Conservation (phyloP, 2,888 invertebrate genomes). For the Tetragonisca angustula region DNA sequence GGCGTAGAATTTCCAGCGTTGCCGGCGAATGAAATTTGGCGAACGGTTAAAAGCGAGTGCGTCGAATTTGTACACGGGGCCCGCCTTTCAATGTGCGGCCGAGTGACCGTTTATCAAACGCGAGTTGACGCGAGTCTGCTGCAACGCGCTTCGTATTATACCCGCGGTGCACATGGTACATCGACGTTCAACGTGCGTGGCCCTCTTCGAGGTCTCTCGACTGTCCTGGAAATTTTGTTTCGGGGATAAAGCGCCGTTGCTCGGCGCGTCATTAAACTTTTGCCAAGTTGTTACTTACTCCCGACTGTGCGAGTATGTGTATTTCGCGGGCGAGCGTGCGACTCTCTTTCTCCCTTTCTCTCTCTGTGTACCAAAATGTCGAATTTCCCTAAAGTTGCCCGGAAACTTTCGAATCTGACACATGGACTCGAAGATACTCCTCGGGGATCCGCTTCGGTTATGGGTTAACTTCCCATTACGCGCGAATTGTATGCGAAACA, state of each 20-base stretch:
- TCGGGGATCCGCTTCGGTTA: slow-evolving; percentile 13
- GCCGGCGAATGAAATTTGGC: background rate
- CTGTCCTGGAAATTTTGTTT: slow-evolving; percentile 38
- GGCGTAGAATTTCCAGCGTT: background rate
- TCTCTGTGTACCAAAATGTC: slow-evolving; percentile 34
- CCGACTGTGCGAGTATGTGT: background rate
- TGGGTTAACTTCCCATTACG: slow-evolving; percentile 48
- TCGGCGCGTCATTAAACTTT: slow-evolving; percentile 64
- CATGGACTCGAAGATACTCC: slow-evolving; percentile 47
- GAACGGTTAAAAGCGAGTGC: slow-evolving; percentile 1
- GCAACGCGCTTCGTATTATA: background rate
- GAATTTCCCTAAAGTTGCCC: slow-evolving; percentile 53
- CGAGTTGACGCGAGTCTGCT: background rate
- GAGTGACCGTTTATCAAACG: slow-evolving; percentile 6
- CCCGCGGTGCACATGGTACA: background rate
- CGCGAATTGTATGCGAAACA: slow-evolving; percentile 38
- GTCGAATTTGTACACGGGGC: background rate
- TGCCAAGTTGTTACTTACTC: slow-evolving; percentile 47
- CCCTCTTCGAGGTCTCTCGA: slow-evolving; percentile 8
- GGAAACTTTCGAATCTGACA: slow-evolving; percentile 62
- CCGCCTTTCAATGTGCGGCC: background rate
- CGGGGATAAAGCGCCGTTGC: slow-evolving; percentile 9
- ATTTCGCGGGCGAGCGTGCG: slow-evolving; percentile 5
- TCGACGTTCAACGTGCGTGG: slow-evolving; percentile 4
- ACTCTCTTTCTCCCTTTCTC: slow-evolving; percentile 24